A percentile compares a stretch with the other conserved stretches of the same genome.
These are phyloP conservation scores for Hydractinia symbiolongicarpus DNA, from an alignment of 30 jellyfish, hydroid and myxozoan genomes.

Conservation along the genomic window DNA sequence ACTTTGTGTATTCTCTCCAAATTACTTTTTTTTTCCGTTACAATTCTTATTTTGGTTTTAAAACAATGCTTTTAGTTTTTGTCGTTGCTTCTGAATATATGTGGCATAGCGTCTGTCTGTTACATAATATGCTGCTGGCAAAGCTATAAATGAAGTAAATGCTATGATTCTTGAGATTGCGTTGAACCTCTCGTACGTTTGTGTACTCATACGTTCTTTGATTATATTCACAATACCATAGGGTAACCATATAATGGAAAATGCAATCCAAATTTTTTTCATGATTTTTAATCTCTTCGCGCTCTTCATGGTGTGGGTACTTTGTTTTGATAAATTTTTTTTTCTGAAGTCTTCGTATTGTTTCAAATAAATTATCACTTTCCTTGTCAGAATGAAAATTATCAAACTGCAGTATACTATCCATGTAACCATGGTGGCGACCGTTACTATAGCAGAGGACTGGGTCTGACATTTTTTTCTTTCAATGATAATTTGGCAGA, in stretches of 20 bases:
- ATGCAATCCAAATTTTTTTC: conserved; percentile 10
- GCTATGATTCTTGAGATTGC: conserved; percentile 12
- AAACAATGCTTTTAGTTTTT: too few relatives aligned
- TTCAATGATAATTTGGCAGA: neutral
- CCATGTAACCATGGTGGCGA: conserved; percentile 7
- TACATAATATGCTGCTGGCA: conserved; percentile 26
- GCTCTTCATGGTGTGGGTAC: neutral
- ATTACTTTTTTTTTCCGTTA: too few relatives aligned
- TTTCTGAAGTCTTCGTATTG: conserved; percentile 6
- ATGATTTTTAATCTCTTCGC: conserved; percentile 19
- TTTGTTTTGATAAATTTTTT: neutral
- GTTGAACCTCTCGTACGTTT: neutral
- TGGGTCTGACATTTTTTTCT: conserved; percentile 7
- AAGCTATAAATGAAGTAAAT: conserved; percentile 29
- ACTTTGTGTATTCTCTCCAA: too few relatives aligned
- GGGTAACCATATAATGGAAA: conserved; percentile 42
- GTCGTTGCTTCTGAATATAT: neutral
- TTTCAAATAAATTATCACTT: neutral
- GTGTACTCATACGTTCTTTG: neutral
- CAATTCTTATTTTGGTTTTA: too few relatives aligned
- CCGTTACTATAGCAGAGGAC: conserved; percentile 1
- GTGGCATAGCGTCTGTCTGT: conserved; percentile 35
- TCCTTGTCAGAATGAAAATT: conserved; percentile 12
- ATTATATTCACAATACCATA: conserved; percentile 31
- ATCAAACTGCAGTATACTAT: neutral